These are phyloP conservation scores for Bicyclus anynana DNA, from an alignment of 1,140 invertebrate genomes.

Conservation along the genomic window DNA sequence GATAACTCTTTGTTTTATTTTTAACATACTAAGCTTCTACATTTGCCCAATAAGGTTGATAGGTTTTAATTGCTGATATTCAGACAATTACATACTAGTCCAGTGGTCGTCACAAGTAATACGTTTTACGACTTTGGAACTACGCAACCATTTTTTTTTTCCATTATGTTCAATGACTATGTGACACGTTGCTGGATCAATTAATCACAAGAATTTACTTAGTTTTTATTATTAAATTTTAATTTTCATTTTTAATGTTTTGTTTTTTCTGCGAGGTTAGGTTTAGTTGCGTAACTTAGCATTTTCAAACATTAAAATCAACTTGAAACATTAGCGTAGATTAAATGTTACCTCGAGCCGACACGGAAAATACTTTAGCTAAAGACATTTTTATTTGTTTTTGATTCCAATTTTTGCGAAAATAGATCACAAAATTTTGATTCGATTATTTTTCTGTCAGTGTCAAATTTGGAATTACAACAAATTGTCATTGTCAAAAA, in stretches of 20 bases:
- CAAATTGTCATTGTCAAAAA: neutral
- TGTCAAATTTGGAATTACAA: too few species aligned
- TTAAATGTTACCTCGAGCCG: slow-evolving; percentile 53
- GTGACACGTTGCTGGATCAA: too few species aligned
- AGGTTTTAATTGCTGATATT: too few species aligned
- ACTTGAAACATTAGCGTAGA: neutral
- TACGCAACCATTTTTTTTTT: too few species aligned
- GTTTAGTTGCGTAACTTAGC: slow-evolving; percentile 57
- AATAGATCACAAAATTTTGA: neutral
- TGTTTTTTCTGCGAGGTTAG: slow-evolving; percentile 36
- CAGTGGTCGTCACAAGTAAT: too few species aligned
- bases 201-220: slow-evolving; percentile 3
- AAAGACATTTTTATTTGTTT: slow-evolving; percentile 46
- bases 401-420: neutral
- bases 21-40: too few species aligned
- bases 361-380: slow-evolving; percentile 64
- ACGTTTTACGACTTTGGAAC: too few species aligned
- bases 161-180: too few species aligned
- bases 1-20: too few species aligned
- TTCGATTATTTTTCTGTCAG: neutral
- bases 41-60: too few species aligned
- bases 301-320: neutral
- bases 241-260: slow-evolving; percentile 15
- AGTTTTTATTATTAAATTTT: too few species aligned
- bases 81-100: too few species aligned